A percentile compares a stretch with the other conserved stretches of the same genome.
Evolutionary conservation across 2,113 vertebrate genomes (phyloP).

Genomic region (Setophaga coronata): DNA sequence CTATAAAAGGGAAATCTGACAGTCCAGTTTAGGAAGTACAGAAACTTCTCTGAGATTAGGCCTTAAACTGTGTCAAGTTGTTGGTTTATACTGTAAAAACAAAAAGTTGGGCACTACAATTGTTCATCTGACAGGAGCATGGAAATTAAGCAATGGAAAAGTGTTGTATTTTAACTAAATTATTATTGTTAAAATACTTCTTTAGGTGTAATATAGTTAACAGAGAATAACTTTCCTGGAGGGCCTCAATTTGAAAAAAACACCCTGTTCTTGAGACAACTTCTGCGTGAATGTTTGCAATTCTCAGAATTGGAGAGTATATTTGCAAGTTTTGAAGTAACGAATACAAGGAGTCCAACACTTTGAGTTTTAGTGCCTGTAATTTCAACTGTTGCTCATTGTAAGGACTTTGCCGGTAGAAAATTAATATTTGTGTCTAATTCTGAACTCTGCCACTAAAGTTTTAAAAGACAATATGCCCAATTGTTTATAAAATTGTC

Average conservation of each 20-base stretch:
- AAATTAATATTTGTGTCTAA: not conserved
- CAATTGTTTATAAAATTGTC: not conserved
- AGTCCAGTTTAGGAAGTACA: not conserved
- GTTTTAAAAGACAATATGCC: not conserved
- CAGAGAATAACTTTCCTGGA: not conserved
- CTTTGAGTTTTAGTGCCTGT: not conserved
- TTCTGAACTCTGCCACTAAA: not conserved
- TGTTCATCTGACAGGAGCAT: not conserved
- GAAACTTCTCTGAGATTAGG: not conserved
- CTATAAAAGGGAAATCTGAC: not conserved
- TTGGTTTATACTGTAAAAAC: not conserved
- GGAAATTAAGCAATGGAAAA: not conserved
- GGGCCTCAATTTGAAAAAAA: not conserved
- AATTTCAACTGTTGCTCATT: not conserved
- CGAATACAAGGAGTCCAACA: not conserved
- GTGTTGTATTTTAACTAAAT: not conserved
- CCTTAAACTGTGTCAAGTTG: not conserved
- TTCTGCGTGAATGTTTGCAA: not conserved
- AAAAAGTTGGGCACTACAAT: not conserved
- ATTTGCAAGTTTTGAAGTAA: not conserved
- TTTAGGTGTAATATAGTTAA: not conserved
- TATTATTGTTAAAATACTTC: not conserved
- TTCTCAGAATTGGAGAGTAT: accelerated
- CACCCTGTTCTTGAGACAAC: not conserved
- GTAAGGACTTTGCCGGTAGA: not conserved